Evolutionary conservation across 64 coral and sea anemone genomes (phyloP).

Genomic region (Cladopsammia gracilis): DNA sequence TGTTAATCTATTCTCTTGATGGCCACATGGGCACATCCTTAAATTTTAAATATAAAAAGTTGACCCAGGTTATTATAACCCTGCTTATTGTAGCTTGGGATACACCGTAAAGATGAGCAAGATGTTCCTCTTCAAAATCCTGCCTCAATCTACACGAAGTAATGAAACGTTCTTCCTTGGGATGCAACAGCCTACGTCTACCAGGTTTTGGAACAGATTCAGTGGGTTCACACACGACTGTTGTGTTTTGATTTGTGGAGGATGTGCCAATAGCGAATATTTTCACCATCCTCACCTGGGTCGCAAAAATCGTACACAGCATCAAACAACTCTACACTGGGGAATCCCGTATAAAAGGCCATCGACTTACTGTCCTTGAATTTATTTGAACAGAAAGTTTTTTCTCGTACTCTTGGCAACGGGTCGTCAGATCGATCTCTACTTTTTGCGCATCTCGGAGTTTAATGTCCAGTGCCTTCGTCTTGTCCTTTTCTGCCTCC

Average conservation of each 20-base stretch:
- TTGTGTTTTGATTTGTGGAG: not conserved
- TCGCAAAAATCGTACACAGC: not conserved
- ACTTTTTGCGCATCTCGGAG: no score
- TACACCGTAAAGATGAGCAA: constrained; percentile 46
- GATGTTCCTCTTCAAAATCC: constrained; percentile 47
- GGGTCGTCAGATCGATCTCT: not conserved
- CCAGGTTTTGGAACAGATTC: constrained; percentile 2
- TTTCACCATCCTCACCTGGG: constrained; percentile 22
- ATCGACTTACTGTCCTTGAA: constrained; percentile 6
- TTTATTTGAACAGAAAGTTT: not conserved
- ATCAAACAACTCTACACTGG: not conserved
- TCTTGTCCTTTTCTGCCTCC: not conserved
- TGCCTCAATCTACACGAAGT: constrained; percentile 27
- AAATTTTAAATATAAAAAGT: constrained; percentile 43
- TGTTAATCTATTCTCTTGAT: not conserved
- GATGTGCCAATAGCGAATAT: constrained; percentile 16
- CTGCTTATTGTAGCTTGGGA: constrained; percentile 49
- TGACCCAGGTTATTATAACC: constrained; percentile 24
- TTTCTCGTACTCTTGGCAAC: not conserved
- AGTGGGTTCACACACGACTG: not conserved
- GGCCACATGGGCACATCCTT: constrained; percentile 20
- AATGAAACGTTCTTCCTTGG: constrained; percentile 44
- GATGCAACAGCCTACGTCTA: constrained; percentile 28
- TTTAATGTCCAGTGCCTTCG: no score
- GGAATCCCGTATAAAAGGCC: constrained; percentile 18